Conservation (phyloP, 2,888 invertebrate genomes). For the Pristionchus fissidentatus region DNA sequence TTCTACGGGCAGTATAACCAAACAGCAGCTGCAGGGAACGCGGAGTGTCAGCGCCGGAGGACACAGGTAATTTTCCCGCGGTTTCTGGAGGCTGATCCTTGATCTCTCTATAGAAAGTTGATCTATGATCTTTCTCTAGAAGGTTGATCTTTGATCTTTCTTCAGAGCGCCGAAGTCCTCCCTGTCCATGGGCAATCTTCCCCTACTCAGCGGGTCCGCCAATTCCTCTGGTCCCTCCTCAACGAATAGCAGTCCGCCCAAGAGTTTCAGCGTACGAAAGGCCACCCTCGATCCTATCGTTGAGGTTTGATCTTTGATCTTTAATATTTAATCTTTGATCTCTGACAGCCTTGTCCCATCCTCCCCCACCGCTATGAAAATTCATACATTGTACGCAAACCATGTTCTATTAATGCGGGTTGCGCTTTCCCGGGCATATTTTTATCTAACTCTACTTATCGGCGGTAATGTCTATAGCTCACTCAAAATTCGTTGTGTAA, state of each 20-base stretch:
- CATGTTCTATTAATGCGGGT: too few relatives aligned
- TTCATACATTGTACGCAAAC: too few relatives aligned
- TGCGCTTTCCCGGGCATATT: too few relatives aligned
- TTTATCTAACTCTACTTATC: too few relatives aligned
- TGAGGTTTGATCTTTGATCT: too few relatives aligned
- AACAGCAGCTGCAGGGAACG: slow-evolving; percentile 17
- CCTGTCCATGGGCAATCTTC: slow-evolving; percentile 37
- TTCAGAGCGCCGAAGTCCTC: slow-evolving; percentile 18
- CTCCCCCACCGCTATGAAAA: too few relatives aligned
- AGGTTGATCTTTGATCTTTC: background rate
- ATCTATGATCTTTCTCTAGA: background rate
- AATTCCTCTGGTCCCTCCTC: background rate
- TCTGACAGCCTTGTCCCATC: too few relatives aligned
- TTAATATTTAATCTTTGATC: too few relatives aligned
- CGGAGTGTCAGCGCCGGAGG: slow-evolving; percentile 40
- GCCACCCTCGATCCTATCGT: slow-evolving; percentile 37
- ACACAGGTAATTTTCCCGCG: slow-evolving; percentile 28
- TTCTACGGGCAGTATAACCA: background rate
- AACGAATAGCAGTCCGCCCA: slow-evolving; percentile 10
- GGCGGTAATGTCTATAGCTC: too few relatives aligned
- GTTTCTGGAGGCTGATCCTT: background rate
- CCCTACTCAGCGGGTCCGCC: background rate
- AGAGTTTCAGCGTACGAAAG: slow-evolving; percentile 35
- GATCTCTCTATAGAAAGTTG: background rate
- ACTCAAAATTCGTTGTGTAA: too few relatives aligned